These are phyloP conservation scores for Cryptus viduatorius DNA, from an alignment of 2,888 invertebrate genomes.

Conservation along the genomic window DNA sequence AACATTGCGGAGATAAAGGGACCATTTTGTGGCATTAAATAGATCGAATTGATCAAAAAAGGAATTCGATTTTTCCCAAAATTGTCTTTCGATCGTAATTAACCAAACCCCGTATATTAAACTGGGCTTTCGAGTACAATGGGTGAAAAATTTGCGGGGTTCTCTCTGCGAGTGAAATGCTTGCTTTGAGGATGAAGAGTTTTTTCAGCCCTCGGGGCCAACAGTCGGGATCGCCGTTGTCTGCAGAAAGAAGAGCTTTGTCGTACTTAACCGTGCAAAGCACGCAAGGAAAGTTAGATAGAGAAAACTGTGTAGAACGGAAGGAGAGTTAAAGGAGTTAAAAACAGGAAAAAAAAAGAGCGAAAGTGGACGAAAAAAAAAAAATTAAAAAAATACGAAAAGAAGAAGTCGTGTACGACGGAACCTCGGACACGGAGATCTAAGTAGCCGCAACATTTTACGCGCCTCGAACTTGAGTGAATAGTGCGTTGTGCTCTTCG, in stretches of 20 bases:
- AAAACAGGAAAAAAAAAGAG: conserved; percentile 19
- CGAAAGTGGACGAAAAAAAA: background rate
- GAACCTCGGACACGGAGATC: conserved; percentile 52
- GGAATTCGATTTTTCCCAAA: background rate
- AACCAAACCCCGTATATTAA: background rate
- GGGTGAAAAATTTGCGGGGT: conserved; percentile 15
- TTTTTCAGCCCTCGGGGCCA: conserved; percentile 23
- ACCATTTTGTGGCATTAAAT: background rate
- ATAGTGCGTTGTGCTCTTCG: conserved; percentile 39
- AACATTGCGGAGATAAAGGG: background rate
- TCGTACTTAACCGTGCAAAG: conserved; percentile 34
- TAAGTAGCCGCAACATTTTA: conserved; percentile 73
- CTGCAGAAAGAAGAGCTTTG: conserved; percentile 44
- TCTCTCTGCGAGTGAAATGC: conserved; percentile 34
- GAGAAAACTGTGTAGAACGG: conserved; percentile 38
- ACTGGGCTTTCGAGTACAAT: background rate
- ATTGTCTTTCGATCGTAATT: background rate
- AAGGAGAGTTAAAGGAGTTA: conserved; percentile 73
- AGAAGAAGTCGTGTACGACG: conserved; percentile 35
- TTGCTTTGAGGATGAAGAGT: conserved; percentile 46
- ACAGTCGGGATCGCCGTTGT: conserved; percentile 17
- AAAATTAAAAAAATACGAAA: no score
- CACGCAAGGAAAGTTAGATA: conserved; percentile 67
- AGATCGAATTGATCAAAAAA: background rate
- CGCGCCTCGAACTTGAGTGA: conserved; percentile 64